Evolutionary conservation across 2,888 invertebrate species (phyloP), one percentile per base, ranked within the genome.

Genomic region (Brenthis daphne): DNA sequence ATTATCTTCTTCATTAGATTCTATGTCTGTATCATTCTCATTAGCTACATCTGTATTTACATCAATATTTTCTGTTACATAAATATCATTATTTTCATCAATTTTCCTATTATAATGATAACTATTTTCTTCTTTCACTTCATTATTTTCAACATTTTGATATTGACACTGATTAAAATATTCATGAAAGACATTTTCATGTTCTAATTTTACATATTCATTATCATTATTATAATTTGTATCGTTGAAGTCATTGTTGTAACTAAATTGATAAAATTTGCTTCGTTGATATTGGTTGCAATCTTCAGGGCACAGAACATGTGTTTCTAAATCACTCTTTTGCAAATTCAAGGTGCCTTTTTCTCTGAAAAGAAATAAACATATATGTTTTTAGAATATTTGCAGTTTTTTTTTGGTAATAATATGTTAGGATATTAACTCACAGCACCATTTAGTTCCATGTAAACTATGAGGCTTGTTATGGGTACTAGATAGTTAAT

Each of bases 271-370:
- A 72, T 73, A 72, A 2, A 56, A 20, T 29, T 68, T 70, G 6
- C 37, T 57, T 29, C 73, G 66, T 33, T 75, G 77, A 16, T 78
- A 74, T n/a, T 77, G 69, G 3, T 77, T 72, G 47, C 90, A 91
- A n/a, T 87, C 85, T 48, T 90, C 85, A 0, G 82, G 69, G 58
- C 90, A 90, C 5, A 90, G 57, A 1, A 83, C 80, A 1, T 82
- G 73, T 0, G 80, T 73, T 67, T 89, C 84, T 6, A 80, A 74
- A 37, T 87, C 81, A 50, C 79, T 87, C 69, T 76, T 79, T 73
- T 89, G 87, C 4, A 90, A 73, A 53, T 88, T 87, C 6, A 88
- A 72, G n/a, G 85, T 84, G 0, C 86, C 86, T 71, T 84, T 87
- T 77, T 91, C 90, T 70, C 92, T 92, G 82, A n/a, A 85, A 85